phyloP scores from a whole-genome alignment of 1,140 invertebrate genomes.

The Drosophila arizonae region DNA sequence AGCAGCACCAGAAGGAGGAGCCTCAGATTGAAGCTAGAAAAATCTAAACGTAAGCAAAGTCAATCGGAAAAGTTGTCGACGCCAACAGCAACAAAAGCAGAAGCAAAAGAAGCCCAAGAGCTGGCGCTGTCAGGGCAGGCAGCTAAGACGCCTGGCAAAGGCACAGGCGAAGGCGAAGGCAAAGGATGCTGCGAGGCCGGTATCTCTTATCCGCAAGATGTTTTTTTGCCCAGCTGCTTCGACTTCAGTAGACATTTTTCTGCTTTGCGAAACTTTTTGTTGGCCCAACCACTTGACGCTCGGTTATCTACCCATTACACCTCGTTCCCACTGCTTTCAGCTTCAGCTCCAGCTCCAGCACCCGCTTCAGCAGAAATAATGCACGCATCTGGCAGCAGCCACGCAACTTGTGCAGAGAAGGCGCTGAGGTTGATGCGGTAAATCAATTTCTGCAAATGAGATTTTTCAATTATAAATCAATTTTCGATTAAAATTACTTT shows the following conservation, averaged over 20 bases:
- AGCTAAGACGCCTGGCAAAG: conserved; percentile 20
- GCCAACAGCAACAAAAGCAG: conserved; percentile 39
- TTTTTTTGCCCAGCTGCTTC: conserved; percentile 54
- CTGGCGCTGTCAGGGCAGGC: conserved; percentile 27
- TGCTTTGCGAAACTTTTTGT: conserved; percentile 67
- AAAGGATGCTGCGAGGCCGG: conserved; percentile 35
- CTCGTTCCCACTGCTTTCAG: not conserved
- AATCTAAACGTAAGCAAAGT: conserved; percentile 82
- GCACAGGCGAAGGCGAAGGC: not conserved
- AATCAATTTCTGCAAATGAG: conserved; percentile 82
- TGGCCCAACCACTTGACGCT: conserved; percentile 76
- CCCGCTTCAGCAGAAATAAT: conserved; percentile 57
- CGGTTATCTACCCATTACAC: conserved; percentile 57
- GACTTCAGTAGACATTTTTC: conserved; percentile 71
- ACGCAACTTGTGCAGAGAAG: conserved; percentile 19
- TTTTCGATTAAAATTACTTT: conserved; percentile 83
- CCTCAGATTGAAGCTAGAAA: conserved; percentile 52
- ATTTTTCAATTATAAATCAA: conserved; percentile 83
- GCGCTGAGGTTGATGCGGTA: conserved; percentile 74
- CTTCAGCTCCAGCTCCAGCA: conserved; percentile 13
- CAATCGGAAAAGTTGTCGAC: conserved; percentile 77
- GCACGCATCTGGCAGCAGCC: conserved; percentile 61
- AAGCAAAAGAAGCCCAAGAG: conserved; percentile 57
- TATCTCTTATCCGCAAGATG: conserved; percentile 32
- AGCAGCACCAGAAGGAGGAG: conserved; percentile 16